These are phyloP conservation scores for Anoura caudifer DNA, from an alignment of 2,113 vertebrate genomes.

Conservation along the genomic window DNA sequence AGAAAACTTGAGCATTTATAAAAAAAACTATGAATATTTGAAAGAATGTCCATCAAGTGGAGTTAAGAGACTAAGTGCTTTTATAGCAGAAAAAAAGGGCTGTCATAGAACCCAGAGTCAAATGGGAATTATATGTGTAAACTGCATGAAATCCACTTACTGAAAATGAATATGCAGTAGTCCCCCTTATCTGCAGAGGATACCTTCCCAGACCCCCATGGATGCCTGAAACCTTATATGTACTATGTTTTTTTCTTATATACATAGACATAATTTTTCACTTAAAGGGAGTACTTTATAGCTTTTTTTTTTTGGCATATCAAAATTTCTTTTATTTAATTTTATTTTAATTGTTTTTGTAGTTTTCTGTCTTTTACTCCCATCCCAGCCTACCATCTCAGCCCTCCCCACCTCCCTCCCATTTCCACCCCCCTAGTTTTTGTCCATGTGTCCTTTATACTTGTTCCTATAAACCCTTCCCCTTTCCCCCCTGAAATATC, in stretches of 20 bases:
- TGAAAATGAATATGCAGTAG: constrained; percentile 18
- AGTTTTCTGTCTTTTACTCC: too few relatives aligned
- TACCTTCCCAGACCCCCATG: background rate
- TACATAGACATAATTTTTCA: background rate
- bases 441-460: too few relatives aligned
- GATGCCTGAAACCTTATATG: background rate
- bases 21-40: constrained; percentile 64
- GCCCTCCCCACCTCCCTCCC: too few relatives aligned
- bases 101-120: constrained; percentile 25
- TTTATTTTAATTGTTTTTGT: too few relatives aligned
- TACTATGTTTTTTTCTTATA: background rate
- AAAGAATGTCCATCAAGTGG: constrained; percentile 21
- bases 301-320: background rate
- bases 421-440: too few relatives aligned
- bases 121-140: constrained; percentile 33
- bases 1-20: constrained; percentile 41
- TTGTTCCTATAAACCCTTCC: too few relatives aligned
- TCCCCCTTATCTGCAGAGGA: background rate
- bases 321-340: background rate
- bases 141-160: constrained; percentile 40
- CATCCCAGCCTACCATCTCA: too few relatives aligned
- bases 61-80: constrained; percentile 39
- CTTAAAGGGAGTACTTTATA: background rate
- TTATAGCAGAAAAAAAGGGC: constrained; percentile 29
- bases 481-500: too few relatives aligned